Percentiles rank a stretch among this genome's conserved stretches.
phyloP scores from a whole-genome alignment of 2,888 invertebrate genomes.

The Eretmocerus hayati region DNA sequence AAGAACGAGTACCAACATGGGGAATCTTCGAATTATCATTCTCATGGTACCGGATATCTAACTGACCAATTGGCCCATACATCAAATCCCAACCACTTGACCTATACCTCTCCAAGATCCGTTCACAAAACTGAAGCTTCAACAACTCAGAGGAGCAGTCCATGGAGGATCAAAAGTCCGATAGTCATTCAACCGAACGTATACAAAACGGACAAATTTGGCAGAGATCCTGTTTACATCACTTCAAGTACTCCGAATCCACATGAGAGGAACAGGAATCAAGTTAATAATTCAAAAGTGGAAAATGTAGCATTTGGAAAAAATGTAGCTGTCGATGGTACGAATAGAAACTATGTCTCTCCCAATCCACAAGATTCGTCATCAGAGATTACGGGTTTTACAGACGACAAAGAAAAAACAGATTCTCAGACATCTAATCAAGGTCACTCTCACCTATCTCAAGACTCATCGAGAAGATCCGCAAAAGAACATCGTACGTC shows the following conservation, averaged over 20 bases:
- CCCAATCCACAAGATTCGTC: slow-evolving; percentile 33
- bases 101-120: slow-evolving; percentile 1
- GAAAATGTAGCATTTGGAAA: slow-evolving; percentile 2
- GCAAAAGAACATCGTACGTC: slow-evolving; percentile 38
- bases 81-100: too few relatives aligned
- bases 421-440: slow-evolving; percentile 32
- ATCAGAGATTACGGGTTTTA: slow-evolving; percentile 35
- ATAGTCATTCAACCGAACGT: slow-evolving; percentile 33
- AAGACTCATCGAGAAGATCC: slow-evolving; percentile 29
- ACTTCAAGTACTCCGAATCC: slow-evolving; percentile 3
- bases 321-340: not conserved
- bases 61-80: too few relatives aligned
- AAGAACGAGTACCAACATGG: slow-evolving; percentile 4
- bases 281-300: not conserved
- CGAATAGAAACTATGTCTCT: slow-evolving; percentile 31
- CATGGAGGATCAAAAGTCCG: slow-evolving; percentile 28
- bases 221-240: slow-evolving; percentile 14
- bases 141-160: not conserved
- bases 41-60: too few relatives aligned
- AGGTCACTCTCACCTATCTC: slow-evolving; percentile 32
- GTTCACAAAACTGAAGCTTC: not conserved
- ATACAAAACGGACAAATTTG: slow-evolving; percentile 30
- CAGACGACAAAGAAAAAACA: slow-evolving; percentile 35
- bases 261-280: not conserved
- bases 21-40: not conserved